Percentiles rank a stretch among this genome's conserved stretches.
Evolutionary conservation across 1,140 invertebrate genomes (phyloP).

Genomic region (Pachyrhynchus sulphureomaculatus): DNA sequence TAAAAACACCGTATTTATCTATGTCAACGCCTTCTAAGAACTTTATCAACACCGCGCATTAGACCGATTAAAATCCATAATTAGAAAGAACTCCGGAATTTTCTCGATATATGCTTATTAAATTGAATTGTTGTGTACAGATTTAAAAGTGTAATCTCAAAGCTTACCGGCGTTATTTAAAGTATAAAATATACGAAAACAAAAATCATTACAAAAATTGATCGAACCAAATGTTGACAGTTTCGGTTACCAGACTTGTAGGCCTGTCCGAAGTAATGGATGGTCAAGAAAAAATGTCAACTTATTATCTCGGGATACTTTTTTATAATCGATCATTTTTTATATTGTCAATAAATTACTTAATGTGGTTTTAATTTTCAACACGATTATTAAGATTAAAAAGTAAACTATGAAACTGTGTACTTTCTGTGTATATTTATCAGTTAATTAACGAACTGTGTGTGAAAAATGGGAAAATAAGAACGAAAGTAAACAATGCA

Average conservation of each 20-base stretch:
- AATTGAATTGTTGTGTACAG: conserved; percentile 20
- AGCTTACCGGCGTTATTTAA: conserved; percentile 20
- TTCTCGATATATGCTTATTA: conserved; percentile 17
- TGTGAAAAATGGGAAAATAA: no score
- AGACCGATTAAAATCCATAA: no score
- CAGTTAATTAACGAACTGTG: conserved; percentile 14
- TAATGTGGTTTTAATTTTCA: conserved; percentile 29
- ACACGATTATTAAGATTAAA: conserved; percentile 24
- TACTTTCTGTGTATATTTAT: conserved; percentile 6
- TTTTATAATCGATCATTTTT: conserved; percentile 33
- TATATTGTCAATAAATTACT: conserved; percentile 33
- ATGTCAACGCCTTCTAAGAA: no score
- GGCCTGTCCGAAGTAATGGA: conserved; percentile 29
- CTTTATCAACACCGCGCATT: no score
- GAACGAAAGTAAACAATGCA: no score
- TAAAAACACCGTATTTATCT: no score
- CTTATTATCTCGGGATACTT: conserved; percentile 28
- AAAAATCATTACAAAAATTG: conserved; percentile 34
- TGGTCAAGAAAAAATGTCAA: conserved; percentile 29
- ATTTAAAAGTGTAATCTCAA: conserved; percentile 26
- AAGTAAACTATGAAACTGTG: conserved; percentile 14
- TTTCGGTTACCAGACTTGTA: conserved; percentile 30
- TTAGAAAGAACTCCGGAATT: no score
- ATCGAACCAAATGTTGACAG: conserved; percentile 25
- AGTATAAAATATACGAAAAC: conserved; percentile 31